A percentile compares a stretch with the other conserved stretches of the same genome.
Evolutionary conservation across 2,113 vertebrate species (phyloP).

Genomic region (Mustelus asterias): DNA sequence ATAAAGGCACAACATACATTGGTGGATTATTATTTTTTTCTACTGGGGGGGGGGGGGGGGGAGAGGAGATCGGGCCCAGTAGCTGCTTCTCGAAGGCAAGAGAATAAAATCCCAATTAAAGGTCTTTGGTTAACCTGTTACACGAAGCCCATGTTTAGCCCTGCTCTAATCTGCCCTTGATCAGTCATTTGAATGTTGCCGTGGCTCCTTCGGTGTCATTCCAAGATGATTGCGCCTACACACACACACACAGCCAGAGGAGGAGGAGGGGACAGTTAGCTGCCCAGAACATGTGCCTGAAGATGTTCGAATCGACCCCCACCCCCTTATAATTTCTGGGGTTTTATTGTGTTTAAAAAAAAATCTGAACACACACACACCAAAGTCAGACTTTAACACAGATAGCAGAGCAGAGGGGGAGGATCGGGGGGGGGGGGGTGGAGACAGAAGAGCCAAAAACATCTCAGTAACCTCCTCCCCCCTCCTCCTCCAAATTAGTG

Average conservation of each 20-base stretch:
- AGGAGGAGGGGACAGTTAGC: not conserved
- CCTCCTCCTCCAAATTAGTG: constrained; percentile 89
- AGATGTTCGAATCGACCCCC: not conserved
- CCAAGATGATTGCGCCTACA: constrained; percentile 50
- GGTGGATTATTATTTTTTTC: not conserved
- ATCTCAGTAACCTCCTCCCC: constrained; percentile 83
- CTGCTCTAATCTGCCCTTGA: constrained; percentile 78
- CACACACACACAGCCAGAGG: not conserved
- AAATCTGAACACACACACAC: not conserved
- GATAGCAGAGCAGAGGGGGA: constrained; percentile 73
- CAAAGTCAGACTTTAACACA: not conserved
- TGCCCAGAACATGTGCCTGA: constrained; percentile 23
- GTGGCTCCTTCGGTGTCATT: constrained; percentile 56
- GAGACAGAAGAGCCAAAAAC: constrained; percentile 66
- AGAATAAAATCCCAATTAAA: constrained; percentile 42
- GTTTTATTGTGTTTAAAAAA: too few species aligned
- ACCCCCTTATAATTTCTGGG: not conserved
- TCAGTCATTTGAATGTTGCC: constrained; percentile 74
- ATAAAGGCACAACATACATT: not conserved
- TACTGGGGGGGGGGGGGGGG: not conserved
- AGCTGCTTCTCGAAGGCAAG: not conserved
- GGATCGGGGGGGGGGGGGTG: constrained; percentile 48
- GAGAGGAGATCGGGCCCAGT: not conserved
- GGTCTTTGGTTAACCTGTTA: constrained; percentile 68
- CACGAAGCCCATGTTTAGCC: constrained; percentile 60